Base-by-base conservation (phyloP, 2,797 vertebrate species). In the Pachyuromys duprasi region DNA sequence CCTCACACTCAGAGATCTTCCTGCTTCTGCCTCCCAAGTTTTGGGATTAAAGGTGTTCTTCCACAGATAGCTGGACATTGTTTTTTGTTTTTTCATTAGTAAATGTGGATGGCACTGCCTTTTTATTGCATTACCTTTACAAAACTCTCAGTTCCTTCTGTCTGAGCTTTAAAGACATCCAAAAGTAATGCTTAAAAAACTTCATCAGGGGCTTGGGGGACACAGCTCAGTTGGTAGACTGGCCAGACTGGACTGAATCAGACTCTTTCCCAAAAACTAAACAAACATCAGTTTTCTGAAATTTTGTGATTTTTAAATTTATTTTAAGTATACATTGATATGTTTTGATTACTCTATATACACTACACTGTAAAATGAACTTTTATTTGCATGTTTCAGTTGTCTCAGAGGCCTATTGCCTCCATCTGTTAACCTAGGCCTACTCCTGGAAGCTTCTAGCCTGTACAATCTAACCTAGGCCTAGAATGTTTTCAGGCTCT, bases 271-370 rank as follows among this genome's bases (percentile, higher is more conserved):
- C 7, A 53, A 22, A 86, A 53, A 36, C 33, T 53, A 84, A 86
- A 69, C 31, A 53, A 86, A 84, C 62, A 24, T 55, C 49, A 28
- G 28, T 65, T 78, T 57, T 75, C 74, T 76, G 65, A 84, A 36
- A 80, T 93, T 93, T 62, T 90, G 33, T 28, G 67, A 72, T 72
- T 31, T 49, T 78, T 78, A 76, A 86, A 42, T 92, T 76, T 86
- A 28, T 69, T 92, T 86, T 79, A 92, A 55, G 33, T 76, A 60
- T 18, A 70, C 22, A 55, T 69, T 67, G 63, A n/a, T 80, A 80
- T 24, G 65, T n/a, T 90, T 60, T 45, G 20, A 60, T 91, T 42
- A 15, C 17, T 17, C 17, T 4, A 17, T 57, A 3, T 57, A 18
- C 55, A 57, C 55, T 57, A 18, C 55, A 18, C 14, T 49, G 49